phyloP scores from a whole-genome alignment of 2,113 vertebrate species.

The Salvator merianae region DNA sequence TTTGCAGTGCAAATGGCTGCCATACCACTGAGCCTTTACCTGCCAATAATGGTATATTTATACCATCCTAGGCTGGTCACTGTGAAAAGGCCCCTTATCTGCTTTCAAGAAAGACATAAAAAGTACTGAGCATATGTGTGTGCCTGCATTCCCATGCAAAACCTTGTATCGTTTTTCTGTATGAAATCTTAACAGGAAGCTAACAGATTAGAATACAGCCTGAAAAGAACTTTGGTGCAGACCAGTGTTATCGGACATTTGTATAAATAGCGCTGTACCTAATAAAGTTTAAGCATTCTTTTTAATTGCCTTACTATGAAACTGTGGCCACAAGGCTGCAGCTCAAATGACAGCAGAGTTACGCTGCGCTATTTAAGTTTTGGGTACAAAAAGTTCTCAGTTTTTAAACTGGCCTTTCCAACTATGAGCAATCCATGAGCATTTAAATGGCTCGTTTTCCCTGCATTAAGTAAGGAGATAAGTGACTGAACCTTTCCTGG shows the following conservation, averaged over 20 bases:
- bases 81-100: too few relatives aligned
- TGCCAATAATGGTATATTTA: too few relatives aligned
- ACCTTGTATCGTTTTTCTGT: background rate
- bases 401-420: background rate
- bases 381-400: background rate
- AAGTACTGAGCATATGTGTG: too few relatives aligned
- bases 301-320: conserved; percentile 3
- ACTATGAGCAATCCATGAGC: background rate
- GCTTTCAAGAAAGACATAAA: too few relatives aligned
- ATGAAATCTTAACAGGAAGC: background rate
- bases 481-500: background rate
- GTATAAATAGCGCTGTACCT: conserved; percentile 11
- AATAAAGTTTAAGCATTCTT: conserved; percentile 3
- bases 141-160: background rate
- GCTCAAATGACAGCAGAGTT: background rate
- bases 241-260: background rate
- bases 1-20: too few relatives aligned
- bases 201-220: background rate
- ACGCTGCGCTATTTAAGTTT: background rate
- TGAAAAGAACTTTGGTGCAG: background rate
- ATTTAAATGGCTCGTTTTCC: background rate
- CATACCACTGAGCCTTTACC: too few relatives aligned
- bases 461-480: background rate
- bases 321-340: background rate
- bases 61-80: too few relatives aligned